These are phyloP conservation scores for Thalassarche chlororhynchos DNA, from an alignment of 2,113 vertebrate species.

Conservation along the genomic window DNA sequence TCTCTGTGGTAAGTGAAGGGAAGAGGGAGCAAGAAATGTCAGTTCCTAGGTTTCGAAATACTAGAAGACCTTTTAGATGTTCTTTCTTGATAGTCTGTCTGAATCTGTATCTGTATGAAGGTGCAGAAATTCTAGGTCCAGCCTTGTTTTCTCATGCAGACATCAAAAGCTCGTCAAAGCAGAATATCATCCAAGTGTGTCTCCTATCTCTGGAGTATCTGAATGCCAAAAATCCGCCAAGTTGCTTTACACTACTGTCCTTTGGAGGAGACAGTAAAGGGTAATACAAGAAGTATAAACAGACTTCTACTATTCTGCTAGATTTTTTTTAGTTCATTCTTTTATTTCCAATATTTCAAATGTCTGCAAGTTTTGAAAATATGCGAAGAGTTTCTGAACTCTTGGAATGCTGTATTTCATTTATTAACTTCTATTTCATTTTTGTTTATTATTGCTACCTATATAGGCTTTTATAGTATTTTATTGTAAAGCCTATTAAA, in stretches of 20 bases:
- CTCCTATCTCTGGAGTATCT: not conserved
- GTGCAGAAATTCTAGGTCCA: not conserved
- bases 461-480: not conserved
- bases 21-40: not conserved
- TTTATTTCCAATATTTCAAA: not conserved
- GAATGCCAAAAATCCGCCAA: not conserved
- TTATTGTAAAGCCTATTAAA: not conserved
- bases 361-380: not conserved
- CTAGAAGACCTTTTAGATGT: not conserved
- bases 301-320: not conserved
- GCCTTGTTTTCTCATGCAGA: not conserved
- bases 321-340: not conserved
- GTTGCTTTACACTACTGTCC: not conserved
- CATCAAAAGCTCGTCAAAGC: not conserved
- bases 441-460: not conserved
- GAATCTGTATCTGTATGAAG: not conserved
- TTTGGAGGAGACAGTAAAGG: not conserved
- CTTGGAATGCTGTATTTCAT: not conserved
- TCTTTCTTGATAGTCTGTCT: not conserved
- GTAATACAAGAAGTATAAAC: not conserved
- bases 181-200: not conserved
- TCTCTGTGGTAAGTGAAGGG: not conserved
- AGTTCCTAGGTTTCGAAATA: not conserved
- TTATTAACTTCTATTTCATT: not conserved
- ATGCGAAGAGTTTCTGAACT: not conserved